A percentile compares a stretch with the other conserved stretches of the same genome.
phyloP scores from a whole-genome alignment of 2,888 invertebrate species.

The Chironomus riparius region DNA sequence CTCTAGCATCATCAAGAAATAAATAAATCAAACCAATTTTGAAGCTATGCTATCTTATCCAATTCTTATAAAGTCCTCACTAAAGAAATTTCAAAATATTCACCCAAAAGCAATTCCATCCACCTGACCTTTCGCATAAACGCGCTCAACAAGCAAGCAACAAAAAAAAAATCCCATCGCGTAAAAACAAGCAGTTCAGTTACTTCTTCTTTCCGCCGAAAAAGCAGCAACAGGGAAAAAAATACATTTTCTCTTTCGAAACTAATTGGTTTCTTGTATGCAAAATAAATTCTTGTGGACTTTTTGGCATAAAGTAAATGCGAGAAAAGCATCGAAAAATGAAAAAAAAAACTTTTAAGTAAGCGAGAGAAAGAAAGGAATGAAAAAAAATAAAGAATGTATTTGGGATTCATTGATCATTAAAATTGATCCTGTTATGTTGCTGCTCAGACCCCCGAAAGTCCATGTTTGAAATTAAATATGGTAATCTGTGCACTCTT shows the following conservation, averaged over 20 bases:
- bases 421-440: slow-evolving; percentile 24
- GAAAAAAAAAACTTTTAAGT: no score
- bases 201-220: no score
- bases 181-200: no score
- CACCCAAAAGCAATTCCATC: no score
- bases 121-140: no score
- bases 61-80: no score
- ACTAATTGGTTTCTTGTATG: slow-evolving; percentile 25
- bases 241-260: slow-evolving; percentile 14
- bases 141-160: no score
- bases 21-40: no score
- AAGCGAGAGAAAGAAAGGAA: not conserved
- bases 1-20: no score
- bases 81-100: no score
- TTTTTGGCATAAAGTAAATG: no score
- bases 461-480: slow-evolving; percentile 18
- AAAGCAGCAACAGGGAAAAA: not conserved
- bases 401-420: slow-evolving; percentile 11
- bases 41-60: no score
- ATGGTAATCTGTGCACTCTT: slow-evolving; percentile 9
- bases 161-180: not conserved
- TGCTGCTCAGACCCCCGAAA: not conserved
- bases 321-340: not conserved
- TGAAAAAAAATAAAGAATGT: not conserved
- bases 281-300: slow-evolving; percentile 6